A percentile compares a stretch with the other conserved stretches of the same genome.
Conservation (phyloP, 2,888 invertebrate species). For the Torymus aiolomorphi region DNA sequence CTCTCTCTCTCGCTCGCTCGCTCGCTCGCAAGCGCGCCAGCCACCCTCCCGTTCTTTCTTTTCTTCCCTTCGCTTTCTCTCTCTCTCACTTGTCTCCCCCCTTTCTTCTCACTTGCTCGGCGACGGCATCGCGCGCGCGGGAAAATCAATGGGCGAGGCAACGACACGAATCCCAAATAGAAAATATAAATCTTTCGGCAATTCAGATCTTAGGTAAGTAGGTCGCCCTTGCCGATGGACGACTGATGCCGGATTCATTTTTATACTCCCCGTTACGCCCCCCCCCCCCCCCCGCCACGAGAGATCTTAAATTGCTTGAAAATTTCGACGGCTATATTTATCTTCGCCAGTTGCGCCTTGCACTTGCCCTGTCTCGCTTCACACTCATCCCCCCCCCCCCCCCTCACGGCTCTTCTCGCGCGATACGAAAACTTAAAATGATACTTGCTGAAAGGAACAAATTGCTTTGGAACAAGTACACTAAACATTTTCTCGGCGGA, state of each 20-base stretch:
- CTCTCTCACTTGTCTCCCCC: not conserved
- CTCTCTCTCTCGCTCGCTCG: not conserved
- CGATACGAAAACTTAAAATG: constrained; percentile 36
- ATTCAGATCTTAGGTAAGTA: constrained; percentile 49
- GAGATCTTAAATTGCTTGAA: constrained; percentile 47
- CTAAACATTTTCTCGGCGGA: constrained; percentile 7
- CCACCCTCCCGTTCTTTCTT: not conserved
- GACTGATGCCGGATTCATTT: constrained; percentile 49
- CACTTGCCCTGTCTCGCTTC: not conserved
- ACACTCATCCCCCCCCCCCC: no score
- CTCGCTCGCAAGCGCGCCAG: no score
- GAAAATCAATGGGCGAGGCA: constrained; percentile 53
- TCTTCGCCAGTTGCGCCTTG: constrained; percentile 25
- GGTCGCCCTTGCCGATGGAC: constrained; percentile 30
- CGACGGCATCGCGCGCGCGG: not conserved
- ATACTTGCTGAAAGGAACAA: constrained; percentile 41
- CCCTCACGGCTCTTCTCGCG: no score
- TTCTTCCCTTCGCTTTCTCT: constrained; percentile 12
- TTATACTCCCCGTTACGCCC: constrained; percentile 6
- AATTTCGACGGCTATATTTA: constrained; percentile 45
- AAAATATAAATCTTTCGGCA: constrained; percentile 51
- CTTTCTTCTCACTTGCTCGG: constrained; percentile 34
- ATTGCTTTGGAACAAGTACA: constrained; percentile 42
- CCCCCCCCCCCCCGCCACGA: not conserved
- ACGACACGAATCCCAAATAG: constrained; percentile 53